Evolutionary conservation across 2,888 invertebrate genomes (phyloP).

Genomic region (Melikaiella ostensackeni): DNA sequence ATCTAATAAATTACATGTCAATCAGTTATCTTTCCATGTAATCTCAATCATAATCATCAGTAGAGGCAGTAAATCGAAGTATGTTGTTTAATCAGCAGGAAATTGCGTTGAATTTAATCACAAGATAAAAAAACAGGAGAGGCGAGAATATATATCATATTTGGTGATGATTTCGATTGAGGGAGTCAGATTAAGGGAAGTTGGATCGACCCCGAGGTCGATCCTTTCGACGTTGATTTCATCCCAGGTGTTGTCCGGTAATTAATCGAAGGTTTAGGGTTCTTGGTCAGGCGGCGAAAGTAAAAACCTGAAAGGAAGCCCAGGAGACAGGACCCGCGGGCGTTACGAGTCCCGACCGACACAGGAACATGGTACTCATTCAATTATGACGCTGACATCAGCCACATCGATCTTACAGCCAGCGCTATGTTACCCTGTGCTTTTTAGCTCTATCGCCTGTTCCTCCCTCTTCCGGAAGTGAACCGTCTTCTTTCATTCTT

Average conservation of each 20-base stretch:
- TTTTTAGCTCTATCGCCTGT: neutral
- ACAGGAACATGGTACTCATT: constrained; percentile 69
- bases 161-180: constrained; percentile 6
- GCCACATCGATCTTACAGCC: constrained; percentile 46
- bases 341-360: constrained; percentile 57
- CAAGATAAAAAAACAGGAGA: neutral
- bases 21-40: neutral
- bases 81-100: constrained; percentile 5
- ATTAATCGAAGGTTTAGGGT: constrained; percentile 50
- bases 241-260: constrained; percentile 48
- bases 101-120: neutral
- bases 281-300: constrained; percentile 51
- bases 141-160: neutral
- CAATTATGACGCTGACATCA: constrained; percentile 75
- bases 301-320: constrained; percentile 57
- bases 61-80: neutral
- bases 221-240: neutral
- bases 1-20: neutral
- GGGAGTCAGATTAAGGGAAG: constrained; percentile 4
- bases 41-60: neutral
- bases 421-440: neutral
- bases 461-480: constrained; percentile 8
- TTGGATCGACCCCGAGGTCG: constrained; percentile 1
- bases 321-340: constrained; percentile 54
- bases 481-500: neutral